phyloP scores from a whole-genome alignment of 2,888 invertebrate genomes.

The Pogonocherus hispidulus region DNA sequence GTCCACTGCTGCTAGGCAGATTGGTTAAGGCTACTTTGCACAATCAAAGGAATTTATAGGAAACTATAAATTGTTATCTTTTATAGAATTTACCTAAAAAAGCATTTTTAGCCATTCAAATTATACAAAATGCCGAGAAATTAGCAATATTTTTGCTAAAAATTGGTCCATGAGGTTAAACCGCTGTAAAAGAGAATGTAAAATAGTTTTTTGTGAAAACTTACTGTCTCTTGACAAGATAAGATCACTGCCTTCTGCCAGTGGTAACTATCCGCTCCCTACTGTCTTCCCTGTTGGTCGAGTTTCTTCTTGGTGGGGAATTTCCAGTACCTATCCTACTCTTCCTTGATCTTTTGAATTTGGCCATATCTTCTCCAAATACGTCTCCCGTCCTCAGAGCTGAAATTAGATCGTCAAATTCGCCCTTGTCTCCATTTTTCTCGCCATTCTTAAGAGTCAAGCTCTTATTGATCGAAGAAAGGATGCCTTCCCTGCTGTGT shows the following conservation, averaged over 20 bases:
- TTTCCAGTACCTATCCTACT: slow-evolving; percentile 73
- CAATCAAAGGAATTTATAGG: slow-evolving; percentile 6
- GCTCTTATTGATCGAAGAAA: slow-evolving; percentile 82
- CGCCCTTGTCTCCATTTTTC: slow-evolving; percentile 77
- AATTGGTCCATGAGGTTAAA: slow-evolving; percentile 21
- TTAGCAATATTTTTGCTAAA: slow-evolving; percentile 8
- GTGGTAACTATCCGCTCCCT: slow-evolving; percentile 73
- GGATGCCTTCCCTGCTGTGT: slow-evolving; percentile 80
- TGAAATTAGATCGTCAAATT: slow-evolving; percentile 96
- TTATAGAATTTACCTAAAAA: background rate
- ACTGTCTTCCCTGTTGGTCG: slow-evolving; percentile 77
- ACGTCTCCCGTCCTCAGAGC: slow-evolving; percentile 95
- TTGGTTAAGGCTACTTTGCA: slow-evolving; percentile 25
- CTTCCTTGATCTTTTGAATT: slow-evolving; percentile 85
- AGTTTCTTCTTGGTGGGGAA: slow-evolving; percentile 76
- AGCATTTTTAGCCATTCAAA: slow-evolving; percentile 13
- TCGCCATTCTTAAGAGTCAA: slow-evolving; percentile 76
- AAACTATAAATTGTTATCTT: background rate
- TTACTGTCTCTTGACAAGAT: slow-evolving; percentile 1
- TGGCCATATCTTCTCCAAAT: slow-evolving; percentile 95
- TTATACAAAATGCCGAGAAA: background rate
- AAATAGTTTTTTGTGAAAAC: background rate
- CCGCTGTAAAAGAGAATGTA: slow-evolving; percentile 15
- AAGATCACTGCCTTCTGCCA: slow-evolving; percentile 65
- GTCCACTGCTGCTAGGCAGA: background rate